Conservation (phyloP, 2,888 invertebrate species). For the Drosophila yooni region DNA sequence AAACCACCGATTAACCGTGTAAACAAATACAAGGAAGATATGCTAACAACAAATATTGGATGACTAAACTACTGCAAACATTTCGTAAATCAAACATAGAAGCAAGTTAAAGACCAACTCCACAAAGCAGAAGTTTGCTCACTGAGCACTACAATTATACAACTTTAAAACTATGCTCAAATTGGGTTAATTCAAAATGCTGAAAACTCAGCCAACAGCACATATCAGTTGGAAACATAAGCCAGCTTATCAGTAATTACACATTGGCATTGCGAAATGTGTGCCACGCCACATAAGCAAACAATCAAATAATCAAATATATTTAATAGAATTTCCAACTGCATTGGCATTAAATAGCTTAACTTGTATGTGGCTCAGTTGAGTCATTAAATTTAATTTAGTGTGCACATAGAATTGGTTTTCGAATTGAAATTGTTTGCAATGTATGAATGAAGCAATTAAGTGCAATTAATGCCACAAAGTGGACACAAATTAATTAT, state of each 20-base stretch:
- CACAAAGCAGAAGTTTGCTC: neutral
- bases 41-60: neutral
- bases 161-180: neutral
- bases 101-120: neutral
- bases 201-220: neutral
- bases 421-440: constrained; percentile 21
- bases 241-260: neutral
- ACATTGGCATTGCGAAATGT: neutral
- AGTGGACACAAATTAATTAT: constrained; percentile 56
- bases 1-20: neutral
- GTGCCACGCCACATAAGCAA: neutral
- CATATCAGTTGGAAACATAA: neutral
- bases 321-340: neutral
- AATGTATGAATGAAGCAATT: constrained; percentile 49
- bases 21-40: neutral
- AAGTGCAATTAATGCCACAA: constrained; percentile 48
- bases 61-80: neutral
- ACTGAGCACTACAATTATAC: neutral
- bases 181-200: neutral
- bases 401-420: constrained; percentile 35
- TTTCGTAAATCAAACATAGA: neutral
- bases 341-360: constrained; percentile 2
- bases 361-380: constrained; percentile 7
- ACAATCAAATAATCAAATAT: constrained; percentile 4
- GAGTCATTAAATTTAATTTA: constrained; percentile 26